Base-by-base conservation (phyloP, 2,888 invertebrate genomes). In the Cylloceria caligata region DNA sequence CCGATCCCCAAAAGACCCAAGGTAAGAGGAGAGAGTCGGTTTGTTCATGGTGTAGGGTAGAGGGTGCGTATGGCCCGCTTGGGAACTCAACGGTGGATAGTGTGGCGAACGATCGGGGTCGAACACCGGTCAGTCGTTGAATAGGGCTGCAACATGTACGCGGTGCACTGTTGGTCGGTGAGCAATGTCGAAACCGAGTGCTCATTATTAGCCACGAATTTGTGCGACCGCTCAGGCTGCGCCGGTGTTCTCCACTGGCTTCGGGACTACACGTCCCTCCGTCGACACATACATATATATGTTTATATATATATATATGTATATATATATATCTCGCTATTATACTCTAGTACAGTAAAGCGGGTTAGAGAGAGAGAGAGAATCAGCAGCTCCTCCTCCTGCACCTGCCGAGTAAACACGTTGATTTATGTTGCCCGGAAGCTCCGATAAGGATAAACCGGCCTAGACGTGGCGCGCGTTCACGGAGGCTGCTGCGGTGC, bases 351-450 rank as follows among this genome's bases (percentile, higher is more conserved):
- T 13, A 30, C 52, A 62, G 68, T 36, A 47, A 39, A 21, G 34
- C 19, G 47, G 52, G 13, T 13, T n/a, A 24, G 30, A 16, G 13
- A 73, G 79, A 24, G 68, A 42, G 45, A 68, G 74, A 74, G 80
- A 64, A 64, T 64, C 42, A 60, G 19, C 71, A 55, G 42, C 39
- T 71, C 45, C 69, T 42, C 45, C 68, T 16, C 24, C 60, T 60
- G 79, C 82, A 82, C 82, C 87, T 85, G 86, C 86, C 81, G 88
- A 88, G 89, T 89, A 90, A 90, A 91, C 90, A 89, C 89, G 90
- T 89, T 90, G 91, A 91, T 91, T 90, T 90, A 90, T 89, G 88
- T 87, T 88, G 86, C 88, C 88, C 85, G 87, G 85, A 88, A 87
- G 85, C 87, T 84, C 86, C 88, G 90, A 91, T 90, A 90, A 90